phyloP scores from a whole-genome alignment of 1,140 invertebrate species.

The Ceratina japonica region DNA sequence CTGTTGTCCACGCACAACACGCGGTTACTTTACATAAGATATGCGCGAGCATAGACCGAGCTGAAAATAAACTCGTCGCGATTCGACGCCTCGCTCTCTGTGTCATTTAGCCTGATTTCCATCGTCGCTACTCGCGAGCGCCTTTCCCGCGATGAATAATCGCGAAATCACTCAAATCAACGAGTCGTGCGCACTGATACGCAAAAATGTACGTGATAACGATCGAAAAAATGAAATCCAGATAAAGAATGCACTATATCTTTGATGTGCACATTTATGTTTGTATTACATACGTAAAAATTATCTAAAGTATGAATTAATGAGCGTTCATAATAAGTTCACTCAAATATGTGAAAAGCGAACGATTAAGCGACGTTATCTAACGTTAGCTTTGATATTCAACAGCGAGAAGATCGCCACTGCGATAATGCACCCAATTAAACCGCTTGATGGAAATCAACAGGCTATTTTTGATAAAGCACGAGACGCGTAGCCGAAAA shows the following conservation, averaged over 20 bases:
- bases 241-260: no score
- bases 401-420: no score
- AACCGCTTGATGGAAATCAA: neutral
- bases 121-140: conserved; percentile 43
- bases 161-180: conserved; percentile 8
- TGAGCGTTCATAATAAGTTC: no score
- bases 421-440: conserved; percentile 5
- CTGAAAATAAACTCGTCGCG: conserved; percentile 63
- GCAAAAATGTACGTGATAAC: neutral
- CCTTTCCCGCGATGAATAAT: conserved; percentile 9
- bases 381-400: no score
- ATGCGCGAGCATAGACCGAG: conserved; percentile 59
- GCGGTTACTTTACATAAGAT: conserved; percentile 65
- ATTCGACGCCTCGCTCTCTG: conserved; percentile 55
- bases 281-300: no score
- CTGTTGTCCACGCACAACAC: conserved; percentile 55
- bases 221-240: neutral
- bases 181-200: neutral
- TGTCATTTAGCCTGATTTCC: conserved; percentile 61
- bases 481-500: neutral
- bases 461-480: neutral
- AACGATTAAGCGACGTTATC: no score
- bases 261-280: no score
- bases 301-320: no score
- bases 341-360: no score